Conservation (phyloP, 2,797 vertebrate genomes). For the Borostomias antarcticus region DNA sequence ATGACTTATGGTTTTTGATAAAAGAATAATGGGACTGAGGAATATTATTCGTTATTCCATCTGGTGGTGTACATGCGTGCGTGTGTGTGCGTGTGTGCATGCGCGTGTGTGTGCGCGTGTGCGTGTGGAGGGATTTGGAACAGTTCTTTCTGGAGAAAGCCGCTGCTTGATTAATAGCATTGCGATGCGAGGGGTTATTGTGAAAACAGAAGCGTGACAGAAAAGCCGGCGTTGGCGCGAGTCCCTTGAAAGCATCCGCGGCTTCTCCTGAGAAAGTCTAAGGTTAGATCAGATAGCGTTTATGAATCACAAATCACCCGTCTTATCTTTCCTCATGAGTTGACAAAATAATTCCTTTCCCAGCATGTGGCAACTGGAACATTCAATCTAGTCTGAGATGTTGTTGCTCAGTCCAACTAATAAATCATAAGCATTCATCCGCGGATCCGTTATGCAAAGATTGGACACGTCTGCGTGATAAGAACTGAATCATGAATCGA, state of each 20-base stretch:
- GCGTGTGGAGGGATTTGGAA: constrained; percentile 56
- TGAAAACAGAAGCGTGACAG: constrained; percentile 24
- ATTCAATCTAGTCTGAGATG: constrained; percentile 23
- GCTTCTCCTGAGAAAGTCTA: not conserved
- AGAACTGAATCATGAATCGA: constrained; percentile 36
- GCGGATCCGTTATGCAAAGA: constrained; percentile 17
- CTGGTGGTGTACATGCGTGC: too few relatives aligned
- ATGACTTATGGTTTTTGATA: constrained; percentile 73
- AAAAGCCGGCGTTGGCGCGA: not conserved
- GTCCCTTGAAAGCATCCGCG: constrained; percentile 22
- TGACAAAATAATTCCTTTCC: constrained; percentile 5
- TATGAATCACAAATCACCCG: constrained; percentile 25
- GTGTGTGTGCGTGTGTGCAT: too few relatives aligned
- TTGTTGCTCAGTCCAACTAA: constrained; percentile 28
- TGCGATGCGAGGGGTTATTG: constrained; percentile 17
- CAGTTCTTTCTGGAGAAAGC: constrained; percentile 34
- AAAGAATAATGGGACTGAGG: constrained; percentile 66
- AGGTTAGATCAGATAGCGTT: constrained; percentile 14
- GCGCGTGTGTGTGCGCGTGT: too few relatives aligned
- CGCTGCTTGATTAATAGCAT: constrained; percentile 54
- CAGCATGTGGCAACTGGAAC: constrained; percentile 15
- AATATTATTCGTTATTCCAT: constrained; percentile 65
- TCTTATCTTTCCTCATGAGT: constrained; percentile 7
- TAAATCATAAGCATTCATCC: constrained; percentile 25
- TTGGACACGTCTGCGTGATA: constrained; percentile 27